A percentile compares a stretch with the other conserved stretches of the same genome.
These are phyloP conservation scores for Trachelus stipa DNA, from an alignment of 2,888 invertebrate genomes.

Conservation along the genomic window DNA sequence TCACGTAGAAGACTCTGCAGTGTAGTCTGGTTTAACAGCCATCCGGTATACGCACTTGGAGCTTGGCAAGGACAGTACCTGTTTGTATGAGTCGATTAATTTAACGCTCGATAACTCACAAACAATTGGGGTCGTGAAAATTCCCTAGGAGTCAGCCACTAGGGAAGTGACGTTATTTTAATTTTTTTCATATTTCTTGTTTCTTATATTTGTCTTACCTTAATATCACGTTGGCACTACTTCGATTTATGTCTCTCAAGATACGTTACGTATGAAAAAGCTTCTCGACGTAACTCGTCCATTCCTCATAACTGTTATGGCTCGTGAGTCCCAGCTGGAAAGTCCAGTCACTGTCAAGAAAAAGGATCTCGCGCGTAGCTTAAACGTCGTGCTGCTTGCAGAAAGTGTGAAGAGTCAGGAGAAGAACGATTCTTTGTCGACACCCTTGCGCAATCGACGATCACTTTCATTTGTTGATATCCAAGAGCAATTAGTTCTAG, in stretches of 20 bases:
- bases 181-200: too few species aligned
- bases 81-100: slow-evolving; percentile 1
- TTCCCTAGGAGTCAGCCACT: not conserved
- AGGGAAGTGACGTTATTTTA: not conserved
- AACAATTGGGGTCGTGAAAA: not conserved
- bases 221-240: not conserved
- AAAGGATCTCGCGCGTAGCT: not conserved
- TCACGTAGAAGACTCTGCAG: not conserved
- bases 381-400: not conserved
- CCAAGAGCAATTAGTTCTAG: slow-evolving; percentile 1
- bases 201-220: not conserved
- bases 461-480: slow-evolving; percentile 9
- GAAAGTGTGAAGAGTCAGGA: slow-evolving; percentile 1
- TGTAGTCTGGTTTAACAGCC: not conserved
- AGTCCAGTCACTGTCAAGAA: not conserved
- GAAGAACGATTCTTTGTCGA: not conserved
- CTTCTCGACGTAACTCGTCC: not conserved
- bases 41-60: not conserved
- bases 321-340: not conserved
- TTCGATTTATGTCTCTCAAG: not conserved
- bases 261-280: not conserved
- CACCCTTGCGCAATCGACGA: slow-evolving; percentile 3
- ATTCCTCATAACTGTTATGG: not conserved
- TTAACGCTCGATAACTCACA: not conserved
- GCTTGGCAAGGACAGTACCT: not conserved